These are phyloP conservation scores for Percopsis transmontana DNA, from an alignment of 2,113 vertebrate genomes.

Conservation along the genomic window DNA sequence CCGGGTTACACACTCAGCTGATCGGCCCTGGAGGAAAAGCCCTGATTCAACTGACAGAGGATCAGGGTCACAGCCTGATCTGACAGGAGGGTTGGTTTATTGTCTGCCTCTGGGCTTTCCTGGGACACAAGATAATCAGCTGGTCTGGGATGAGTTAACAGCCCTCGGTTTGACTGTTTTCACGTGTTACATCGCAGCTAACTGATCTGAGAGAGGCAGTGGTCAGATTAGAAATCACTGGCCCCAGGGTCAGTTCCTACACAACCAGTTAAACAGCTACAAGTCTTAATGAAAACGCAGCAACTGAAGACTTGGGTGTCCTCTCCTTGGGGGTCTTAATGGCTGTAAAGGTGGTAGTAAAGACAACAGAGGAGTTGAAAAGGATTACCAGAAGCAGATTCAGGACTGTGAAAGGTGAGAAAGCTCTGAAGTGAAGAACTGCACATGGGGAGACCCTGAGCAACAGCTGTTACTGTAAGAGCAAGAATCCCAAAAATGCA, in stretches of 20 bases:
- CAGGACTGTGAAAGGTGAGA: background rate
- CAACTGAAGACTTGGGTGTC: slow-evolving; percentile 35
- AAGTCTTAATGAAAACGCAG: slow-evolving; percentile 16
- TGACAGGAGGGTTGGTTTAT: slow-evolving; percentile 66
- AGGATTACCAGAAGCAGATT: background rate
- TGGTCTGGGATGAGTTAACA: slow-evolving; percentile 26
- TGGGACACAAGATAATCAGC: slow-evolving; percentile 1
- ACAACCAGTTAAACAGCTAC: background rate
- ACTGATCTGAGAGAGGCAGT: slow-evolving; percentile 7
- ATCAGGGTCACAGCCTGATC: slow-evolving; percentile 61
- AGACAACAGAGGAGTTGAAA: background rate
- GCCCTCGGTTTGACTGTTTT: slow-evolving; percentile 25
- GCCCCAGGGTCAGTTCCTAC: background rate
- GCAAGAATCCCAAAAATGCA: slow-evolving; percentile 49
- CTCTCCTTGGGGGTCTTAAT: slow-evolving; percentile 3
- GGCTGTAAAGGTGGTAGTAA: background rate
- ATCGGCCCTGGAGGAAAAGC: slow-evolving; percentile 53
- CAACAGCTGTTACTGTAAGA: slow-evolving; percentile 38
- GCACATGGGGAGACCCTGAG: background rate
- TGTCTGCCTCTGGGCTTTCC: slow-evolving; percentile 32
- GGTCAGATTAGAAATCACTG: slow-evolving; percentile 9
- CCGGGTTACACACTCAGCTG: slow-evolving; percentile 28
- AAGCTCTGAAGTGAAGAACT: background rate
- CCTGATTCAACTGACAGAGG: slow-evolving; percentile 72
- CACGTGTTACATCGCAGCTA: slow-evolving; percentile 29